Evolutionary conservation across 2,113 vertebrate species (phyloP).

Genomic region (Corvus cornix): DNA sequence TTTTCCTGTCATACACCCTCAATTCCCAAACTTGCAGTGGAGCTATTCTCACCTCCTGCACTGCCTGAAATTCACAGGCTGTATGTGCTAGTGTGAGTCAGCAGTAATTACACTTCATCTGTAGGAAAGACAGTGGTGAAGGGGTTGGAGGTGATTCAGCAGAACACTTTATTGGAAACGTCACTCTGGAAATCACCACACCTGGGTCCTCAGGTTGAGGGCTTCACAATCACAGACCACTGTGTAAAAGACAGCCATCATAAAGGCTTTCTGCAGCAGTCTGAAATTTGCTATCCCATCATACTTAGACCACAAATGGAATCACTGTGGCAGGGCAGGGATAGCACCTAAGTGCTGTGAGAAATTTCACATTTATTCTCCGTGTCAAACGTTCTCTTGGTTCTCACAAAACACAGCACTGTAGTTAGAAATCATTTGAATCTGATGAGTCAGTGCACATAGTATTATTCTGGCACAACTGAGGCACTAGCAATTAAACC

Average conservation of each 20-base stretch:
- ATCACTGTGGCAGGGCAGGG: not conserved
- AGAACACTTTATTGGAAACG: not conserved
- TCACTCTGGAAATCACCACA: not conserved
- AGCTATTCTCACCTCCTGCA: not conserved
- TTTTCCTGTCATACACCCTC: not conserved
- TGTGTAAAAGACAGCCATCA: not conserved
- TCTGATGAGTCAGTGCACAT: slow-evolving; percentile 24
- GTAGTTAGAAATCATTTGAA: not conserved
- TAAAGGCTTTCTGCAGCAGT: not conserved
- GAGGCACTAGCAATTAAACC: slow-evolving; percentile 33
- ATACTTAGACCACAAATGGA: not conserved
- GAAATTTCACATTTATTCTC: not conserved
- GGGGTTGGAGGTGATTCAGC: slow-evolving; percentile 18
- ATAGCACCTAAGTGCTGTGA: not conserved
- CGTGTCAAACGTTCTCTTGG: not conserved
- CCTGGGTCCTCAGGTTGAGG: not conserved
- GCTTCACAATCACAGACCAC: not conserved
- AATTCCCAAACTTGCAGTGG: not conserved
- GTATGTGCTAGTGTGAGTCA: not conserved
- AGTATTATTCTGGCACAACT: not conserved
- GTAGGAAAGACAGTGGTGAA: not conserved
- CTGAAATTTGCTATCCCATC: not conserved
- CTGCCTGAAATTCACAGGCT: not conserved
- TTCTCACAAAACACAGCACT: not conserved
- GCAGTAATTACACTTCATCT: not conserved